Percentiles rank a stretch among this genome's conserved stretches.
Evolutionary conservation across 2,797 vertebrate genomes (phyloP).

Genomic region (Momotus momota): DNA sequence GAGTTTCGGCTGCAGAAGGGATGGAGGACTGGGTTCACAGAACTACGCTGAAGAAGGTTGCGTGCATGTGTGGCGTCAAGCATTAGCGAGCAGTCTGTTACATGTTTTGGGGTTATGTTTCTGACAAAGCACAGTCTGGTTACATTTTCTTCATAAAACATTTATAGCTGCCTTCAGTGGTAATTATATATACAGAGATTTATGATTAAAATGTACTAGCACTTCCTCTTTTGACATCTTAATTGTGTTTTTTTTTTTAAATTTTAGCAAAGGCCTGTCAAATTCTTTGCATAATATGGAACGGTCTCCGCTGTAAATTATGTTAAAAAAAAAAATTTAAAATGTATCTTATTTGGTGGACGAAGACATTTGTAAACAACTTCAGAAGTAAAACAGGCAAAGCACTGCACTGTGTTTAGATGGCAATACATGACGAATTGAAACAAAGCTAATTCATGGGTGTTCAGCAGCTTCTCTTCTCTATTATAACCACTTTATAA

Average conservation of each 20-base stretch:
- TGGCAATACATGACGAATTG: neutral
- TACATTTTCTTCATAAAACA: constrained; percentile 74
- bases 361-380: constrained; percentile 48
- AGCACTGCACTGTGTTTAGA: neutral
- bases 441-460: neutral
- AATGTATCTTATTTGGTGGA: constrained; percentile 41
- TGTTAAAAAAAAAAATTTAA: neutral
- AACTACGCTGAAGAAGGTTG: constrained; percentile 24
- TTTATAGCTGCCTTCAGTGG: constrained; percentile 74
- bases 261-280: constrained; percentile 74
- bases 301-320: constrained; percentile 61
- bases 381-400: constrained; percentile 31
- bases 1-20: constrained; percentile 59
- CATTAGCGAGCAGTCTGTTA: constrained; percentile 67
- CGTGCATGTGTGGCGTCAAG: constrained; percentile 59
- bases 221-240: constrained; percentile 76
- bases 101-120: constrained; percentile 70
- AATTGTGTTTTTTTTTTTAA: constrained; percentile 73
- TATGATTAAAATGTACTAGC: constrained; percentile 73
- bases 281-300: constrained; percentile 73
- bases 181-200: constrained; percentile 78
- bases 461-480: neutral
- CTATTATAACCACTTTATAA: neutral
- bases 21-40: constrained; percentile 49
- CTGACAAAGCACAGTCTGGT: constrained; percentile 68